Conservation (phyloP, 2,888 invertebrate genomes). For the Geotrupes spiniger region DNA sequence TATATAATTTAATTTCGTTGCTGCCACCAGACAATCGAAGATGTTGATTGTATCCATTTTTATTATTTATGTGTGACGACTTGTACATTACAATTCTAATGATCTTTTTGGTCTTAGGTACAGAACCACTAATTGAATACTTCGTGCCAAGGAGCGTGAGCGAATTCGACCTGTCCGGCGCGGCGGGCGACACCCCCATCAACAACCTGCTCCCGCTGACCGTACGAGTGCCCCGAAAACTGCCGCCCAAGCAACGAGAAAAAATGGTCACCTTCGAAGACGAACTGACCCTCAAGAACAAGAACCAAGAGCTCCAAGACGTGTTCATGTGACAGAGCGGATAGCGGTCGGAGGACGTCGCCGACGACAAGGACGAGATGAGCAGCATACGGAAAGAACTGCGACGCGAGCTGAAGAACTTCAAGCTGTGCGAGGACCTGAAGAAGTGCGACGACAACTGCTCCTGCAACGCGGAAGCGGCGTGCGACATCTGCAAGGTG, state of each 20-base stretch:
- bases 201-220: constrained; percentile 45
- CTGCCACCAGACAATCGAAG: no score
- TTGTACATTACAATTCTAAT: no score
- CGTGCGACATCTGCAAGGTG: constrained; percentile 49
- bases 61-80: no score
- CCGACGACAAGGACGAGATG: constrained; percentile 10
- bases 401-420: constrained; percentile 36
- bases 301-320: constrained; percentile 59
- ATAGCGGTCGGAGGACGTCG: constrained; percentile 40
- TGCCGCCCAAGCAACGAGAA: constrained; percentile 56
- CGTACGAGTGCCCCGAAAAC: constrained; percentile 43
- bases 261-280: constrained; percentile 82
- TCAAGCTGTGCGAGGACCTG: constrained; percentile 47
- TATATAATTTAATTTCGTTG: no score
- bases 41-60: no score
- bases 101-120: no score
- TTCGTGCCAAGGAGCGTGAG: constrained; percentile 82
- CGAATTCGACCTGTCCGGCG: constrained; percentile 73
- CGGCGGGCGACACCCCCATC: constrained; percentile 55
- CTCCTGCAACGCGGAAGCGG: constrained; percentile 47
- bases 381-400: constrained; percentile 20
- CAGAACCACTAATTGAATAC: constrained; percentile 71
- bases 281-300: constrained; percentile 54
- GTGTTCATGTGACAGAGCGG: constrained; percentile 76
- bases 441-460: constrained; percentile 48